Conservation (phyloP, 2,888 invertebrate species). For the Plagodis pulveraria region DNA sequence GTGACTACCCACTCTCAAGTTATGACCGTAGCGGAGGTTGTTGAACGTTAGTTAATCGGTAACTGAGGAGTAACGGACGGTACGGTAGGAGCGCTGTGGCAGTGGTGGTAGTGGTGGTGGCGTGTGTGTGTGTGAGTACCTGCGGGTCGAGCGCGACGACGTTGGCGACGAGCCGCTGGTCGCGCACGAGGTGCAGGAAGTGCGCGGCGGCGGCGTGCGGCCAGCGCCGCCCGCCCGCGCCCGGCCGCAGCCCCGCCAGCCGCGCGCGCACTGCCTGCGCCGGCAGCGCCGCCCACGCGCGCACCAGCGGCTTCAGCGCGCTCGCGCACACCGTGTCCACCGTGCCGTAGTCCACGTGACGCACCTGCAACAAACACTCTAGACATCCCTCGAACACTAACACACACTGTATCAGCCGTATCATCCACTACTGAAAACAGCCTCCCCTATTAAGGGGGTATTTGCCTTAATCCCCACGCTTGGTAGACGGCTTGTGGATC, state of each 20-base stretch:
- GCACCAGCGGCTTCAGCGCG: slow-evolving; percentile 63
- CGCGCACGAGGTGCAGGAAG: slow-evolving; percentile 66
- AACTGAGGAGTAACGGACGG: no score
- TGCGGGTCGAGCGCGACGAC: slow-evolving; percentile 48
- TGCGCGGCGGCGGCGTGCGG: slow-evolving; percentile 63
- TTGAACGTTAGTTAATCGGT: no score
- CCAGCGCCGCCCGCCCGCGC: slow-evolving; percentile 72
- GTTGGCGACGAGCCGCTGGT: slow-evolving; percentile 68
- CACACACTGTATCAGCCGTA: no score
- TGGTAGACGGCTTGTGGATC: no score
- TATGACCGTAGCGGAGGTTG: no score
- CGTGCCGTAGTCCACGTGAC: slow-evolving; percentile 86
- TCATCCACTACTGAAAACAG: no score
- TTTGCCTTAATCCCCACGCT: no score
- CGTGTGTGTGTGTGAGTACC: slow-evolving; percentile 34
- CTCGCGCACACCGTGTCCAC: slow-evolving; percentile 59
- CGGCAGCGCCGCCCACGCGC: slow-evolving; percentile 70
- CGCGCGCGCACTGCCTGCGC: slow-evolving; percentile 82
- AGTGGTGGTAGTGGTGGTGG: no score
- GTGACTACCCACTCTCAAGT: no score
- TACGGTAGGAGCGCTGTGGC: no score
- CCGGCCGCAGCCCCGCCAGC: slow-evolving; percentile 74
- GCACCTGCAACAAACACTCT: slow-evolving; percentile 78
- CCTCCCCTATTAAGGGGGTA: no score
- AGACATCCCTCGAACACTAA: no score